These are phyloP conservation scores for Yponomeuta evonymella DNA, from an alignment of 2,888 invertebrate species.

Conservation along the genomic window DNA sequence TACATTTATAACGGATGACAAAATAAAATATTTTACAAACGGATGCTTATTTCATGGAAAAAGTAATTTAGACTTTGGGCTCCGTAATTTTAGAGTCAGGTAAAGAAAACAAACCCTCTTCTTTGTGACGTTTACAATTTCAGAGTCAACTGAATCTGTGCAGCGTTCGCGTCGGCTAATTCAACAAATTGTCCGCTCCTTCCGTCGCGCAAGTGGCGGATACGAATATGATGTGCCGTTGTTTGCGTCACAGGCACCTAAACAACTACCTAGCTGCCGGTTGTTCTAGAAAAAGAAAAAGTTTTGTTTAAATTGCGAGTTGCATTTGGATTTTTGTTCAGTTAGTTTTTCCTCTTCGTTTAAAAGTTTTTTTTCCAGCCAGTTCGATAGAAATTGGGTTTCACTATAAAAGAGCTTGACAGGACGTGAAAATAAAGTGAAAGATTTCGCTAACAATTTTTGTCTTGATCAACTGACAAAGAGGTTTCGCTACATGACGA, in stretches of 20 bases:
- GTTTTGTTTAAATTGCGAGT: slow-evolving; percentile 6
- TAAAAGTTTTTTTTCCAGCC: too few relatives aligned
- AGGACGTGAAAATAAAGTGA: too few relatives aligned
- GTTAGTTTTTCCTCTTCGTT: neutral
- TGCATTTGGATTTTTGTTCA: neutral
- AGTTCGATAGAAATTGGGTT: too few relatives aligned
- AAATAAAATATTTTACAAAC: too few relatives aligned
- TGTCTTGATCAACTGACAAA: too few relatives aligned
- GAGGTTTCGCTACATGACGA: too few relatives aligned
- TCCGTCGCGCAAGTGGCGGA: slow-evolving; percentile 56
- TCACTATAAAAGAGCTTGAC: too few relatives aligned
- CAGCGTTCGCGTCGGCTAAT: slow-evolving; percentile 44
- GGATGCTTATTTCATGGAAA: too few relatives aligned
- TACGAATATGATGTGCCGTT: slow-evolving; percentile 43
- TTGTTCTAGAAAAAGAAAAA: slow-evolving; percentile 18
- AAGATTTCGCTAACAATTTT: too few relatives aligned
- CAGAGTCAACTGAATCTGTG: slow-evolving; percentile 46
- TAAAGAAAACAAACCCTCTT: neutral
- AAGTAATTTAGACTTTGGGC: neutral
- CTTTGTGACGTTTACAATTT: slow-evolving; percentile 26
- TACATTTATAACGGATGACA: too few relatives aligned
- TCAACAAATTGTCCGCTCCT: slow-evolving; percentile 59
- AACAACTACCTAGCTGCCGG: slow-evolving; percentile 27
- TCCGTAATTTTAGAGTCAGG: neutral
- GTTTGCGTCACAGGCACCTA: slow-evolving; percentile 30